Evolutionary conservation across 2,113 vertebrate species (phyloP).

Genomic region (Plestiodon gilberti): DNA sequence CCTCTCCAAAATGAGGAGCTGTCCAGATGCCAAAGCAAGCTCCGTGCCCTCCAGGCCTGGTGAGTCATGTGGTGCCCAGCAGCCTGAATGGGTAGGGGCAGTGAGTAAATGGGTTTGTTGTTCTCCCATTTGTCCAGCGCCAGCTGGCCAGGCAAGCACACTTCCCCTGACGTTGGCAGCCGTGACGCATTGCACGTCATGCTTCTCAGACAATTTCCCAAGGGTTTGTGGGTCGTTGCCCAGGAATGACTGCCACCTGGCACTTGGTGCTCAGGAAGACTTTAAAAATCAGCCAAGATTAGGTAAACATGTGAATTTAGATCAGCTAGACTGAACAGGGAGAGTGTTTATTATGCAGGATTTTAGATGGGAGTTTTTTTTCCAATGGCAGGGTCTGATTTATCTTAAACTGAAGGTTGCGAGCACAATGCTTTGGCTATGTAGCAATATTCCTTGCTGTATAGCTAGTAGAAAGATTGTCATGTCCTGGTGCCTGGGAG

Average conservation of each 20-base stretch:
- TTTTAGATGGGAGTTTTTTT: neutral
- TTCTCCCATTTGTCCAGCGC: neutral
- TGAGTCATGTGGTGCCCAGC: fast-evolving
- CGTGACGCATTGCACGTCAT: neutral
- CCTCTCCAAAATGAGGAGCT: slow-evolving; percentile 5
- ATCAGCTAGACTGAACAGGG: neutral
- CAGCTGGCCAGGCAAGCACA: neutral
- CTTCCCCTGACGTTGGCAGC: neutral
- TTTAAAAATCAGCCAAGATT: slow-evolving; percentile 13
- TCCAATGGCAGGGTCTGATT: neutral
- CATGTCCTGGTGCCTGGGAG: neutral
- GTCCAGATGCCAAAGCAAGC: neutral
- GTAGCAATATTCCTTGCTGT: neutral
- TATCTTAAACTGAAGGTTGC: neutral
- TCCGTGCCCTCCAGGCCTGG: fast-evolving
- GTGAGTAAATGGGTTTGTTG: neutral
- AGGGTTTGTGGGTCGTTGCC: neutral
- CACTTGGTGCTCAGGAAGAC: neutral
- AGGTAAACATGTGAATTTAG: neutral
- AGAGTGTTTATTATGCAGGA: neutral
- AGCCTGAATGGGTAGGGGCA: neutral
- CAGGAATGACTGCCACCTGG: slow-evolving; percentile 10
- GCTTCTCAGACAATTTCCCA: slow-evolving; percentile 12
- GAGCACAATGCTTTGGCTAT: neutral
- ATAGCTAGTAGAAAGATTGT: neutral